Conservation (phyloP, 2,113 vertebrate genomes). For the Erythrolamprus reginae region DNA sequence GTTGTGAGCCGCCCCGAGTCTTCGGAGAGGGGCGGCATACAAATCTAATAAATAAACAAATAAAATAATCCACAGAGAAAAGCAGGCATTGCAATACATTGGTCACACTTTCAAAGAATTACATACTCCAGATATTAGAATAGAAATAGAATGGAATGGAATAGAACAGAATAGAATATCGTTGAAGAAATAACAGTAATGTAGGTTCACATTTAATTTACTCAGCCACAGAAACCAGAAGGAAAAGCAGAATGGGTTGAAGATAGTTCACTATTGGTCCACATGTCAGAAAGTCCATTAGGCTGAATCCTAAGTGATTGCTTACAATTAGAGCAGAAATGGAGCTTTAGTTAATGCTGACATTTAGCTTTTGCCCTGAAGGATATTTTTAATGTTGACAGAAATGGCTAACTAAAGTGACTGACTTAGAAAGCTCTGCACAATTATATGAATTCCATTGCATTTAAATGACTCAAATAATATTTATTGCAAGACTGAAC, state of each 20-base stretch:
- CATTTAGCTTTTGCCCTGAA: slow-evolving; percentile 31
- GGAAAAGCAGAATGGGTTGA: neutral
- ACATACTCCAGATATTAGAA: neutral
- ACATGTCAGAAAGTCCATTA: neutral
- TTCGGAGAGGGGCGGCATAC: no score
- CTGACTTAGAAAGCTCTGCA: neutral
- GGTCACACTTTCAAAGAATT: slow-evolving; percentile 1
- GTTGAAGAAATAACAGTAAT: neutral
- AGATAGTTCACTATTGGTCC: slow-evolving; percentile 5
- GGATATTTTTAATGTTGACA: neutral
- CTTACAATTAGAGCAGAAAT: slow-evolving; percentile 10
- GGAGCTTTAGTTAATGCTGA: slow-evolving; percentile 11
- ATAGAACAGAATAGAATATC: no score
- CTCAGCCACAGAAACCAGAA: neutral
- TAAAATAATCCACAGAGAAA: neutral
- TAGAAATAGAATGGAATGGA: no score
- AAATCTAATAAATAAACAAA: no score
- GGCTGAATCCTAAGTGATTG: slow-evolving; percentile 10
- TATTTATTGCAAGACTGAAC: neutral
- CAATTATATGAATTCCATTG: neutral
- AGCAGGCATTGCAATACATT: neutral
- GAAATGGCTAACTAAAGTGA: neutral
- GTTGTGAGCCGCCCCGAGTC: no score
- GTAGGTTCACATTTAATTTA: neutral
- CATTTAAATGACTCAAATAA: neutral